phyloP scores from a whole-genome alignment of 2,113 vertebrate species.

The Casuarius casuarius region DNA sequence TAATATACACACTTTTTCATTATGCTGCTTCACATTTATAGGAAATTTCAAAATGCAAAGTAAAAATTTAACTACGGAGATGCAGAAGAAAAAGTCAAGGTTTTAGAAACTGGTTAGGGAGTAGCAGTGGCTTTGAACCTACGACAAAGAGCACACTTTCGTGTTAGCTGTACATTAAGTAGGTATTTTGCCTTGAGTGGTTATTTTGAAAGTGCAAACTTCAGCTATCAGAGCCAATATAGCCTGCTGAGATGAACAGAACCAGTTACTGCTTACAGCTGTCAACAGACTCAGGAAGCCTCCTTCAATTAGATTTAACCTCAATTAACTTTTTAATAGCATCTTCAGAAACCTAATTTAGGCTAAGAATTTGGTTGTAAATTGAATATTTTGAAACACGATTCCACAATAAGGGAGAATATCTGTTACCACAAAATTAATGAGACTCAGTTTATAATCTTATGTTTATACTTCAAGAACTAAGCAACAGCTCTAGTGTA shows the following conservation, averaged over 20 bases:
- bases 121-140: background rate
- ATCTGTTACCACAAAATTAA: slow-evolving; percentile 4
- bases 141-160: background rate
- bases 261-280: background rate
- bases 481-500: background rate
- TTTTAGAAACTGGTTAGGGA: background rate
- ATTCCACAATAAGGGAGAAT: background rate
- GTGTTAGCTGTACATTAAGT: background rate
- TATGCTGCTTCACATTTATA: background rate
- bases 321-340: background rate
- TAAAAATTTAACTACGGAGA: background rate
- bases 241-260: background rate
- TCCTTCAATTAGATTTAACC: background rate
- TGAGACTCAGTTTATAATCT: background rate
- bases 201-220: background rate
- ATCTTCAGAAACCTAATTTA: background rate
- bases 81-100: background rate
- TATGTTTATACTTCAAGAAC: background rate
- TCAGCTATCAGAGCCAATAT: background rate
- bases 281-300: background rate
- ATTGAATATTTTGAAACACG: slow-evolving; percentile 5
- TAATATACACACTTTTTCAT: background rate
- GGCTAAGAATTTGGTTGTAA: background rate
- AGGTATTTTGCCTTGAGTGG: background rate
- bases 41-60: background rate